Evolutionary conservation across 1,140 invertebrate species (phyloP).

Genomic region (Nephotettix cincticeps): DNA sequence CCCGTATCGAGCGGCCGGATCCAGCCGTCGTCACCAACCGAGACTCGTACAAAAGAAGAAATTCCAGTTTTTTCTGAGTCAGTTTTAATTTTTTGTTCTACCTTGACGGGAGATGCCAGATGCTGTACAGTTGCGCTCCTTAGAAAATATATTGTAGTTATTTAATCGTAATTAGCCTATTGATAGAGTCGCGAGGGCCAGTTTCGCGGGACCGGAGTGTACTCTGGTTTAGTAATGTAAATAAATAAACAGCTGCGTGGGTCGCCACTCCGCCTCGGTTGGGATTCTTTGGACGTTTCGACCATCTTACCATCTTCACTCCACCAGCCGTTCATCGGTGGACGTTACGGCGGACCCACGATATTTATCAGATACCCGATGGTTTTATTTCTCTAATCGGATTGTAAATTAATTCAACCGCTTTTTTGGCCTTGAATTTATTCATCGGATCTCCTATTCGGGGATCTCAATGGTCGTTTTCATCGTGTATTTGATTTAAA

Average conservation of each 20-base stretch:
- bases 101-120: neutral
- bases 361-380: too few species aligned
- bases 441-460: too few species aligned
- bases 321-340: too few species aligned
- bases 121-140: slow-evolving; percentile 1
- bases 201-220: neutral
- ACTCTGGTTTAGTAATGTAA: slow-evolving; percentile 3
- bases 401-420: too few species aligned
- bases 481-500: too few species aligned
- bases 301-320: neutral
- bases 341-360: too few species aligned
- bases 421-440: too few species aligned
- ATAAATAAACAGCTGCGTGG: neutral
- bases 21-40: neutral
- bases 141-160: neutral
- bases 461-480: too few species aligned
- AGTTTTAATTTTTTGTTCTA: slow-evolving; percentile 22
- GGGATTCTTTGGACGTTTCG: neutral
- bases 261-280: neutral
- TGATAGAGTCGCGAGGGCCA: neutral
- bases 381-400: too few species aligned
- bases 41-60: slow-evolving; percentile 16
- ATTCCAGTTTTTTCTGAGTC: slow-evolving; percentile 21
- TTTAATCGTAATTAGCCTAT: slow-evolving; percentile 9
- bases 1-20: neutral